Conservation (phyloP, 2,113 vertebrate genomes). For the Orycteropus afer region DNA sequence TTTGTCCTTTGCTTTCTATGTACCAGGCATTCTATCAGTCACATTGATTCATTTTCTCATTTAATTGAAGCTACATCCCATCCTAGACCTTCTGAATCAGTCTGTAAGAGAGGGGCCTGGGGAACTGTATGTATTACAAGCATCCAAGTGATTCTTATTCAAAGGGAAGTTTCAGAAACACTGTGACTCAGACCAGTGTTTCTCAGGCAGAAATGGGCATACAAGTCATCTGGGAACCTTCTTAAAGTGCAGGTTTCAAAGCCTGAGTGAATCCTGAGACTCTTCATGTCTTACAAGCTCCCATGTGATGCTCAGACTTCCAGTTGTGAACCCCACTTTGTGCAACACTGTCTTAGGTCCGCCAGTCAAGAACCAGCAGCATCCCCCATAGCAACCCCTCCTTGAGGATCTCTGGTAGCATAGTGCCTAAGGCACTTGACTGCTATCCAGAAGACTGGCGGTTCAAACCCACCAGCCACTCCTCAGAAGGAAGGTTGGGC, state of each 20-base stretch:
- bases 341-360: neutral
- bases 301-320: neutral
- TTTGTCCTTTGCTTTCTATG: neutral
- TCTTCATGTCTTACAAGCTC: neutral
- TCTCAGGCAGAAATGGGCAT: neutral
- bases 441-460: too few species aligned
- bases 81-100: neutral
- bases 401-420: too few species aligned
- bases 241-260: neutral
- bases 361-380: neutral
- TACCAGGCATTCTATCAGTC: neutral
- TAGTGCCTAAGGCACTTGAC: too few species aligned
- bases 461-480: too few species aligned
- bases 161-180: slow-evolving; percentile 6
- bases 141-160: neutral
- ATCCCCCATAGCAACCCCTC: too few species aligned
- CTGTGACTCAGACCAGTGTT: neutral
- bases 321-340: neutral
- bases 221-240: too few species aligned
- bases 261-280: too few species aligned
- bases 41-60: neutral
- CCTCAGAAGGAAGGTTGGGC: too few species aligned
- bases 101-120: neutral
- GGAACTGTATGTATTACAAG: neutral
- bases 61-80: neutral